Evolutionary conservation across 2,797 vertebrate species (phyloP).

Genomic region (Champsocephalus esox): DNA sequence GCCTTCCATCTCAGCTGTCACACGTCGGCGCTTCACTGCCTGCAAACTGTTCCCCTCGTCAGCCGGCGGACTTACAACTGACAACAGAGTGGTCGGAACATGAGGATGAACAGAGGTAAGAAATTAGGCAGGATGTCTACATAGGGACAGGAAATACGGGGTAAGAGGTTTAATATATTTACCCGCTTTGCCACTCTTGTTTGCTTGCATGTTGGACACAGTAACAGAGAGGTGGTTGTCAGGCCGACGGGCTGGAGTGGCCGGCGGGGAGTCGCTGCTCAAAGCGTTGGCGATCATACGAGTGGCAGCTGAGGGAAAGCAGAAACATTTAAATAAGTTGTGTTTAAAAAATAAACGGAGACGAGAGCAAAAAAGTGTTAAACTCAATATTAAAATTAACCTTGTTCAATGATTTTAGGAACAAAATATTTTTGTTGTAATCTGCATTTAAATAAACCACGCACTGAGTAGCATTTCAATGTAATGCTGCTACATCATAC

Average conservation of each 20-base stretch:
- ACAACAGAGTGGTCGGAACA: constrained; percentile 19
- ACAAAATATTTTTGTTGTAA: no score
- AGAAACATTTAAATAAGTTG: neutral
- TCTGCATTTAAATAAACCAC: no score
- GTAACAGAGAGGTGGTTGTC: constrained; percentile 91
- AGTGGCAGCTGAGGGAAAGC: constrained; percentile 86
- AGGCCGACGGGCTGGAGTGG: constrained; percentile 85
- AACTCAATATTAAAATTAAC: no score
- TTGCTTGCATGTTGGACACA: constrained; percentile 90
- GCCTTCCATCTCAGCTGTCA: constrained; percentile 97
- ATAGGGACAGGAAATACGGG: neutral
- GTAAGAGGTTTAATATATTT: neutral
- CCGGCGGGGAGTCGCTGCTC: constrained; percentile 90
- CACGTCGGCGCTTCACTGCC: constrained; percentile 88
- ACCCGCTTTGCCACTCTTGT: constrained; percentile 89
- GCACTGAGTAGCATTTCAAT: no score
- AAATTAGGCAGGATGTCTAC: neutral
- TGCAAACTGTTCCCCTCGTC: constrained; percentile 81
- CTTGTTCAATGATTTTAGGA: no score
- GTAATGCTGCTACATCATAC: no score
- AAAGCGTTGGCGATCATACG: constrained; percentile 95
- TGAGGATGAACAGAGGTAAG: constrained; percentile 22
- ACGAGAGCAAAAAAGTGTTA: no score
- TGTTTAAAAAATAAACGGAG: neutral
- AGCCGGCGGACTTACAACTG: constrained; percentile 80